A percentile compares a stretch with the other conserved stretches of the same genome.
Conservation (phyloP, 1,140 invertebrate species). For the Rhopalosiphum padi region DNA sequence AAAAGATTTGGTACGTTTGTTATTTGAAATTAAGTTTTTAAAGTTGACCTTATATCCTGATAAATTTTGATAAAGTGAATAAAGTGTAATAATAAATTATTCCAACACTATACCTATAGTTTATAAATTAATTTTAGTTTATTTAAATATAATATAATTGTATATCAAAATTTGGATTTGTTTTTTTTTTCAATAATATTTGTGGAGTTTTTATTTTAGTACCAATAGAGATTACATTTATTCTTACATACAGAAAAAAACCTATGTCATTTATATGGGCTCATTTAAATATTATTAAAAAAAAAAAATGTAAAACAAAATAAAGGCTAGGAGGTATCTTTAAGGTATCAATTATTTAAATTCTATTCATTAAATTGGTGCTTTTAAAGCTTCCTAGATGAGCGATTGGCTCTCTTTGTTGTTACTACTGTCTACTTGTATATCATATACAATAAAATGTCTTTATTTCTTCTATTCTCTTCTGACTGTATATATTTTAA, state of each 20-base stretch:
- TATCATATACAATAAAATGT: no score
- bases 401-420: no score
- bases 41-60: not conserved
- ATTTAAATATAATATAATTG: not conserved
- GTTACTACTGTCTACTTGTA: no score
- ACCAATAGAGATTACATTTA: not conserved
- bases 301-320: not conserved
- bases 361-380: not conserved
- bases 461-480: no score
- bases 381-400: not conserved
- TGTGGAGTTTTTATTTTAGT: not conserved
- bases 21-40: no score
- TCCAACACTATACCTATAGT: not conserved
- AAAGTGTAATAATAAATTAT: not conserved
- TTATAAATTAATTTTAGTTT: not conserved
- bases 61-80: no score
- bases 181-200: not conserved
- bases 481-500: no score
- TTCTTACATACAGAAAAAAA: not conserved
- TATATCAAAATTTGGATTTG: not conserved
- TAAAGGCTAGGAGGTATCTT: not conserved
- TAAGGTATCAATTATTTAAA: not conserved
- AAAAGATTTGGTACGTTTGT: no score
- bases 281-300: not conserved
- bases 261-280: not conserved